Evolutionary conservation across 1,140 invertebrate genomes (phyloP).

Genomic region (Eurosta solidaginis): DNA sequence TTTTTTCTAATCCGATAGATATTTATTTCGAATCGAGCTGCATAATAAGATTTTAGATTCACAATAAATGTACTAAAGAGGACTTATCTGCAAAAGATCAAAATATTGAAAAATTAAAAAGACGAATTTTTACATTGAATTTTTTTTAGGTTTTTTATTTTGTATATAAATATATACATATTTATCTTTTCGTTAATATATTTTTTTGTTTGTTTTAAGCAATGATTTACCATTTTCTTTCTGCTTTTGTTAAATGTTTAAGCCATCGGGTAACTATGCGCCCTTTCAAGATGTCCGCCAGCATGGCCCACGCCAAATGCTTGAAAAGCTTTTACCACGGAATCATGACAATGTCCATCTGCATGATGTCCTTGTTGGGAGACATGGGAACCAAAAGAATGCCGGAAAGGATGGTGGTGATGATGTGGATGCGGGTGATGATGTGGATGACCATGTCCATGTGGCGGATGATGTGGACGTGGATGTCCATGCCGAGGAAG

Average conservation of each 20-base stretch:
- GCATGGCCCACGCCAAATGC: neutral
- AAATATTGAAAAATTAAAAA: too few species aligned
- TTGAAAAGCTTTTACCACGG: neutral
- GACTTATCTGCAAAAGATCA: too few species aligned
- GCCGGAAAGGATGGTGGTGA: neutral
- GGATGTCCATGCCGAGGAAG: neutral
- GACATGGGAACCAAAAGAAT: too few species aligned
- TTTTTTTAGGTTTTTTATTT: too few species aligned
- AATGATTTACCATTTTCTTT: neutral
- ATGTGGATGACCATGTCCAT: neutral
- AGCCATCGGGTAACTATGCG: neutral
- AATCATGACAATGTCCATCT: neutral
- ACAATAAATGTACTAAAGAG: too few species aligned
- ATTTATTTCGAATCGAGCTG: too few species aligned
- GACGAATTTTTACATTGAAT: too few species aligned
- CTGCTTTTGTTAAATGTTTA: neutral
- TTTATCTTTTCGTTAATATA: too few species aligned
- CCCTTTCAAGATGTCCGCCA: neutral
- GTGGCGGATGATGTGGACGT: neutral
- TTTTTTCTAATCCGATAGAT: too few species aligned
- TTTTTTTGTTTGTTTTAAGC: neutral
- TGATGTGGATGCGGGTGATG: neutral
- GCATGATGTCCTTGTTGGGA: too few species aligned
- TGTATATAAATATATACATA: too few species aligned
- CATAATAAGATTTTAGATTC: too few species aligned